A percentile compares a stretch with the other conserved stretches of the same genome.
Conservation (phyloP, 2,113 vertebrate species). For the Larimichthys crocea region DNA sequence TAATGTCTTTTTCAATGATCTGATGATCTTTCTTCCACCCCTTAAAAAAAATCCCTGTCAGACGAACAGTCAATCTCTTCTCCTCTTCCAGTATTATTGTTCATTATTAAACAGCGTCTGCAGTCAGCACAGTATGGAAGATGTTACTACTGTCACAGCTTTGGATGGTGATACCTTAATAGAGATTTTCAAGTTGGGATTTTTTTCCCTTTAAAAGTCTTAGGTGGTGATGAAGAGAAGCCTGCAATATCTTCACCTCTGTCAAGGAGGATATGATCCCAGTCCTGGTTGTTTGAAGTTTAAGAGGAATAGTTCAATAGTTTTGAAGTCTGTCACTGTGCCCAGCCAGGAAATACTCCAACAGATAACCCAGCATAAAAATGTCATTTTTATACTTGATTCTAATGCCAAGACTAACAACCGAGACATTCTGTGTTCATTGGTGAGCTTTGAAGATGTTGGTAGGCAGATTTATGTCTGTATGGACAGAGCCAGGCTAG, state of each 20-base stretch:
- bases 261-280: not conserved
- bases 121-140: constrained; percentile 18
- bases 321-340: not conserved
- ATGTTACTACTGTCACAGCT: constrained; percentile 4
- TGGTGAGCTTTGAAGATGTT: not conserved
- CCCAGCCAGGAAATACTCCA: not conserved
- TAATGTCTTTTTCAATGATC: constrained; percentile 29
- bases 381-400: not conserved
- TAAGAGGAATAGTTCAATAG: not conserved
- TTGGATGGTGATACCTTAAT: constrained; percentile 1
- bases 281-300: not conserved
- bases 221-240: not conserved
- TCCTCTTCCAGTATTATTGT: constrained; percentile 18
- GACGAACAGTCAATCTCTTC: constrained; percentile 33
- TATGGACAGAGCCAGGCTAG: not conserved
- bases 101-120: constrained; percentile 40
- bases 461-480: not conserved
- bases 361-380: no score
- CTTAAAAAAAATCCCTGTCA: not conserved
- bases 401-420: no score
- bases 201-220: not conserved
- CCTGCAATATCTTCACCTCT: not conserved
- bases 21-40: constrained; percentile 24
- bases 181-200: constrained; percentile 6
- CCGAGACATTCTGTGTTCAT: not conserved